Evolutionary conservation across 2,797 vertebrate genomes (phyloP), one percentile per base, ranked within the genome.

Genomic region (Novumbra hubbsi): DNA sequence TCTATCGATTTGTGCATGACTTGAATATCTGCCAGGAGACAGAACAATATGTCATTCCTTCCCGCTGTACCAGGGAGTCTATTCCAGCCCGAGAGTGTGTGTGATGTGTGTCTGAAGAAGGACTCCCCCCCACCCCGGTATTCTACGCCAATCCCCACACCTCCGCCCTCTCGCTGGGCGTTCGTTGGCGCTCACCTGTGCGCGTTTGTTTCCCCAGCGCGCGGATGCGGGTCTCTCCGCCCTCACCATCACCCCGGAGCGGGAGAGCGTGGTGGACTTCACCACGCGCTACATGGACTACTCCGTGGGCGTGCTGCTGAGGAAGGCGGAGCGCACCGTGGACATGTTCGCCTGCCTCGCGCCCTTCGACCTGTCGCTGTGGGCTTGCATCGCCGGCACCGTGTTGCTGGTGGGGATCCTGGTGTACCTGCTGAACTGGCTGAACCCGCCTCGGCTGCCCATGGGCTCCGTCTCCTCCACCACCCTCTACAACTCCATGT

Each of bases 201-300:
- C 41, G 32, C 50, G 49, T 3, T 72, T 2, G 27, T 32, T 64
- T 1, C 69, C 48, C 28, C 84, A 99, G 98, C 94, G 95, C 88
- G 98, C 98, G 1, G 98, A 99, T 76, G 96, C 98, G 72, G 98
- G 97, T 28, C 96, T 99, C 76, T 98, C 97, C 68, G 98, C 98
- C 67, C 91, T 99, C 80, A 99, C 98, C 86, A 99, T 99, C 91
- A 99, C 98, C 3, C 96, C 98, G 0, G 98, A 99, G 85, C 94
- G 98, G 60, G 98, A 99, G 80, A 97, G 97, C 30, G 98, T 96
- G 62, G 97, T 99, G 80, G 98, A 99, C 91, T 99, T 99, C 86
- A 99, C 97, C 71, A 97, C 96, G 0, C 97, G 98, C 70, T 99
- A 99, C 88, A 96, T 99, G 97, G 98, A 99, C 92, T 98, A 99